phyloP scores from a whole-genome alignment of 2,888 invertebrate genomes.

The Dexiosoma caninum region DNA sequence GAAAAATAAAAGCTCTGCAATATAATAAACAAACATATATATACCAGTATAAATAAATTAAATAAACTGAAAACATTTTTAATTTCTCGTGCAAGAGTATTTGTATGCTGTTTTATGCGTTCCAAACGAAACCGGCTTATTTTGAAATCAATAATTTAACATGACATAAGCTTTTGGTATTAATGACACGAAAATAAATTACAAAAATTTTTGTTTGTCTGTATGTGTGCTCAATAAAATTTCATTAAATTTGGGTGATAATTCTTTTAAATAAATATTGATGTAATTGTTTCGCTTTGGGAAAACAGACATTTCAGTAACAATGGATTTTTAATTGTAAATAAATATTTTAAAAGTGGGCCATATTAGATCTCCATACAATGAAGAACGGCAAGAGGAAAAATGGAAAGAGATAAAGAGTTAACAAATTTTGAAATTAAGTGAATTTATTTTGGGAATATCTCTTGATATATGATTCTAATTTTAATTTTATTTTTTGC shows the following conservation, averaged over 20 bases:
- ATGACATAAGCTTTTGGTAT: constrained; percentile 39
- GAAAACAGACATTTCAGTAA: not conserved
- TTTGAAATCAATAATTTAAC: constrained; percentile 20
- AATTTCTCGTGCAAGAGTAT: not conserved
- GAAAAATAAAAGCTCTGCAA: constrained; percentile 8
- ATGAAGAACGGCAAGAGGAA: too few species aligned
- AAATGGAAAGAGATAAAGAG: too few species aligned
- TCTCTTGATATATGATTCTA: too few species aligned
- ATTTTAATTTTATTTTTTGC: too few species aligned
- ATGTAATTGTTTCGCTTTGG: not conserved
- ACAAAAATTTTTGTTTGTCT: constrained; percentile 23
- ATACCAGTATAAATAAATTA: too few species aligned
- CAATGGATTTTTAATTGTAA: too few species aligned
- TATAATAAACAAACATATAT: not conserved
- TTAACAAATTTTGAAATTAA: too few species aligned
- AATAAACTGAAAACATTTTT: constrained; percentile 1
- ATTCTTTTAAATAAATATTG: constrained; percentile 29
- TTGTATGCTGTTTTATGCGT: not conserved
- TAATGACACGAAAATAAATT: constrained; percentile 2
- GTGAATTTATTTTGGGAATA: too few species aligned
- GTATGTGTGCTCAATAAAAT: not conserved
- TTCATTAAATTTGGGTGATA: not conserved
- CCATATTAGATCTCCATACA: too few species aligned
- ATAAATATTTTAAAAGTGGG: too few species aligned
- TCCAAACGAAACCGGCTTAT: constrained; percentile 13